Evolutionary conservation across 2,888 invertebrate species (phyloP).

Genomic region (Perithous albicinctus): DNA sequence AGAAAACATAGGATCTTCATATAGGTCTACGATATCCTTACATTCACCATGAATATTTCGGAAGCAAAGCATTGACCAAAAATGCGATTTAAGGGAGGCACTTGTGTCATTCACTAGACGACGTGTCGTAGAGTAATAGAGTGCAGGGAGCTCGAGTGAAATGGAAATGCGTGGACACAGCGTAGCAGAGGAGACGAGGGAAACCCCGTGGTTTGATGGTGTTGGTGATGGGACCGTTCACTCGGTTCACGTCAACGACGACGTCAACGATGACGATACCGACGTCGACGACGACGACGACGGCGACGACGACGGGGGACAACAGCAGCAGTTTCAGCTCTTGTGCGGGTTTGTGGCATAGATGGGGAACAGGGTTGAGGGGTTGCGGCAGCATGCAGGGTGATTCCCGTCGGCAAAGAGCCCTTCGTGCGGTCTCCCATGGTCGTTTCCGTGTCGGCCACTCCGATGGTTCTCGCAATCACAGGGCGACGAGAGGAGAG

Average conservation of each 20-base stretch:
- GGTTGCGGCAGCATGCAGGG: conserved; percentile 43
- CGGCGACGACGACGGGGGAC: conserved; percentile 45
- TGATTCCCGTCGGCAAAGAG: conserved; percentile 63
- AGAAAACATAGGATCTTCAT: not conserved
- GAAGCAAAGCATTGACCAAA: not conserved
- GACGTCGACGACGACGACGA: conserved; percentile 49
- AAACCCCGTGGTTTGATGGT: conserved; percentile 78
- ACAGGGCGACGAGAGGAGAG: conserved; percentile 28
- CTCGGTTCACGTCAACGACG: conserved; percentile 47
- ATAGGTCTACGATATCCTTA: not conserved
- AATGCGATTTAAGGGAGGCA: conserved; percentile 38
- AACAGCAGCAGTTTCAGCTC: conserved; percentile 65
- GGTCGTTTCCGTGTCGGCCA: conserved; percentile 63
- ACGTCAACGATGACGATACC: conserved; percentile 49
- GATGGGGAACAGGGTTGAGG: conserved; percentile 36
- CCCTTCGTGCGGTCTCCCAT: conserved; percentile 62
- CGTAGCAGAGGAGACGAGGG: conserved; percentile 77
- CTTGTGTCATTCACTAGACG: conserved; percentile 22
- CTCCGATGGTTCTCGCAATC: conserved; percentile 61
- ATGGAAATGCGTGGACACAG: conserved; percentile 77
- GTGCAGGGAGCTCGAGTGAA: conserved; percentile 73
- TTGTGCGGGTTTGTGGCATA: conserved; percentile 58
- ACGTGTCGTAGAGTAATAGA: conserved; percentile 41
- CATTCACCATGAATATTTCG: not conserved
- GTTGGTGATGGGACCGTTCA: conserved; percentile 56